Percentiles rank a stretch among this genome's conserved stretches.
Evolutionary conservation across 2,113 vertebrate genomes (phyloP).

Genomic region (Rynchops niger): DNA sequence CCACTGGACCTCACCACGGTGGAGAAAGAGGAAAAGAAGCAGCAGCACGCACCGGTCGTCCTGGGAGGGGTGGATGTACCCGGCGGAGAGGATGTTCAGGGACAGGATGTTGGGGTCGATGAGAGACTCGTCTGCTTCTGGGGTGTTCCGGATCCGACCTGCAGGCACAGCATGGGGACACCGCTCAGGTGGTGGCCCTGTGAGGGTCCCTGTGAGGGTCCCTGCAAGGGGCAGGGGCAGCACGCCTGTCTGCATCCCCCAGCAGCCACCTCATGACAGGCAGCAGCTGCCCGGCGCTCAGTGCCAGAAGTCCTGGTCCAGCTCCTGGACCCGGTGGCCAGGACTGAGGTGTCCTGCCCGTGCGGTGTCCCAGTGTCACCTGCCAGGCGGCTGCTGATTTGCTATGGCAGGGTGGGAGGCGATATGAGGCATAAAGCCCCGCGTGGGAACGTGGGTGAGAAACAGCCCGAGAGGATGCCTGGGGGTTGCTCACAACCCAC

Average conservation of each 20-base stretch:
- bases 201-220: not conserved
- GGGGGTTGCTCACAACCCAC: not conserved
- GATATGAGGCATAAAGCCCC: not conserved
- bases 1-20: not conserved
- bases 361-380: fast-evolving
- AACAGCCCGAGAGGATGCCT: not conserved
- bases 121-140: constrained; percentile 90
- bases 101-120: constrained; percentile 96
- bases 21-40: not conserved
- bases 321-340: fast-evolving
- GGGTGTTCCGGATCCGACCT: constrained; percentile 94
- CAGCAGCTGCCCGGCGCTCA: not conserved
- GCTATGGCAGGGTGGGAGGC: not conserved
- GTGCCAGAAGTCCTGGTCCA: not conserved
- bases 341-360: not conserved
- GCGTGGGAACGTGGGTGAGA: fast-evolving
- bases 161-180: not conserved
- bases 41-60: constrained; percentile 87
- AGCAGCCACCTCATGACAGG: not conserved
- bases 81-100: constrained; percentile 91
- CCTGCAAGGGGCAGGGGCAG: not conserved
- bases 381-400: fast-evolving
- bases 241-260: not conserved
- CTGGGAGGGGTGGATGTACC: constrained; percentile 85
- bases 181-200: not conserved